These are phyloP conservation scores for Eupithecia inturbata DNA, from an alignment of 2,888 invertebrate species.

Conservation along the genomic window DNA sequence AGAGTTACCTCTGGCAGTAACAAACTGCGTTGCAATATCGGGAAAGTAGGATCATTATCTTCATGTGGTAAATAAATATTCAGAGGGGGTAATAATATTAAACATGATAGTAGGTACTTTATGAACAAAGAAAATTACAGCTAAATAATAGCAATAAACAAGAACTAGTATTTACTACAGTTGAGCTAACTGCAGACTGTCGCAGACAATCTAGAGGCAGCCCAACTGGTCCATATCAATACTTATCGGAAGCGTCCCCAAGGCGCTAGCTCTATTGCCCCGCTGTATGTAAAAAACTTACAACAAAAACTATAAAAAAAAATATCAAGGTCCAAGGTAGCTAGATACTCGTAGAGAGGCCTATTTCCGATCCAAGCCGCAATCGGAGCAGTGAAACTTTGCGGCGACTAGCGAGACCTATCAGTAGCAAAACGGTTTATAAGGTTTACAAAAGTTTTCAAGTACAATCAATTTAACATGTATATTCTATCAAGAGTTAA, in stretches of 20 bases:
- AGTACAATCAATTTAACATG: not conserved
- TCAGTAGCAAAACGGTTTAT: not conserved
- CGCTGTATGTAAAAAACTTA: not conserved
- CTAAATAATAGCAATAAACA: not conserved
- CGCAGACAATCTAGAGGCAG: not conserved
- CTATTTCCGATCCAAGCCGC: conserved; percentile 12
- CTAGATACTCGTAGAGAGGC: not conserved
- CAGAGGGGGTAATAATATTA: not conserved
- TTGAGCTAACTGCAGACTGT: not conserved
- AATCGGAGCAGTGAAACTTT: conserved; percentile 37
- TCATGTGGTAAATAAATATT: not conserved
- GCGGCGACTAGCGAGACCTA: not conserved
- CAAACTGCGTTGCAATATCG: not conserved
- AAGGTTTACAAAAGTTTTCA: not conserved
- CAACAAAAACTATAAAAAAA: not conserved
- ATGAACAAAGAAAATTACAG: not conserved
- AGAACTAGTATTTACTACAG: not conserved
- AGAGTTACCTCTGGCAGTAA: not conserved
- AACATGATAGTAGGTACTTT: not conserved
- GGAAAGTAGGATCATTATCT: not conserved
- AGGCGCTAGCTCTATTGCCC: not conserved
- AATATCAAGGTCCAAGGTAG: not conserved
- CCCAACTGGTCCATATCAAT: not conserved
- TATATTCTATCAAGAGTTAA: not conserved
- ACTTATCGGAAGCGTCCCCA: not conserved